phyloP scores from a whole-genome alignment of 2,113 vertebrate species.

The Urocynchramus pylzowi region DNA sequence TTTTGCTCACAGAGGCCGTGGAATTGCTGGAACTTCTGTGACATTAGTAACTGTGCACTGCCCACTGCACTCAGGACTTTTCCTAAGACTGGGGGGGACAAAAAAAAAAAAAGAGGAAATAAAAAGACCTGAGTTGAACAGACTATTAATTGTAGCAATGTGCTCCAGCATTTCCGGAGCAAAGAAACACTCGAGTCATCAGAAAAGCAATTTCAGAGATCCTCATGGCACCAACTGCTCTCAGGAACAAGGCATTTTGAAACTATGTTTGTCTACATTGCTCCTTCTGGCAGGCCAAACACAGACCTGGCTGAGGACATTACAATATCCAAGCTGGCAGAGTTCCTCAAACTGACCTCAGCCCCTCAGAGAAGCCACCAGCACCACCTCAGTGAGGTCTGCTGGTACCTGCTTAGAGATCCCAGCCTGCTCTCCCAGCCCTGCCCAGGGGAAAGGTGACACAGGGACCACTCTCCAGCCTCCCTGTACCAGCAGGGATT shows the following conservation, averaged over 20 bases:
- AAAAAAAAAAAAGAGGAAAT: not conserved
- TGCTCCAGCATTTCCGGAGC: not conserved
- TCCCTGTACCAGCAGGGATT: not conserved
- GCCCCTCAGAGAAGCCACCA: not conserved
- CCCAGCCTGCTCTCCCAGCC: not conserved
- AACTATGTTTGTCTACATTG: not conserved
- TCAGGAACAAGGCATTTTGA: not conserved
- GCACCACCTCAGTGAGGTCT: not conserved
- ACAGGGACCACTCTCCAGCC: not conserved
- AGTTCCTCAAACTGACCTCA: not conserved
- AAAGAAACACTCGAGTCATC: not conserved
- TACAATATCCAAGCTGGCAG: not conserved
- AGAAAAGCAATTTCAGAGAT: not conserved
- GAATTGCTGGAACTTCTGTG: conserved; percentile 97
- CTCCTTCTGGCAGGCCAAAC: not conserved
- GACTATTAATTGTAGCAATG: not conserved
- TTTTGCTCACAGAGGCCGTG: conserved; percentile 97
- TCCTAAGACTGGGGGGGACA: conserved; percentile 80
- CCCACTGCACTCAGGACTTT: conserved; percentile 94
- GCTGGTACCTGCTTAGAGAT: not conserved
- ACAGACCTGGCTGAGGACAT: not conserved
- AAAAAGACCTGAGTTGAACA: not conserved
- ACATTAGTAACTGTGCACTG: conserved; percentile 84
- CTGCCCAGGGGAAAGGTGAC: not conserved
- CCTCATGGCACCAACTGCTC: not conserved